Percentiles rank a stretch among this genome's conserved stretches.
These are phyloP conservation scores for Zaprionus kolodkinae DNA, from an alignment of 1,140 invertebrate species.

Conservation along the genomic window DNA sequence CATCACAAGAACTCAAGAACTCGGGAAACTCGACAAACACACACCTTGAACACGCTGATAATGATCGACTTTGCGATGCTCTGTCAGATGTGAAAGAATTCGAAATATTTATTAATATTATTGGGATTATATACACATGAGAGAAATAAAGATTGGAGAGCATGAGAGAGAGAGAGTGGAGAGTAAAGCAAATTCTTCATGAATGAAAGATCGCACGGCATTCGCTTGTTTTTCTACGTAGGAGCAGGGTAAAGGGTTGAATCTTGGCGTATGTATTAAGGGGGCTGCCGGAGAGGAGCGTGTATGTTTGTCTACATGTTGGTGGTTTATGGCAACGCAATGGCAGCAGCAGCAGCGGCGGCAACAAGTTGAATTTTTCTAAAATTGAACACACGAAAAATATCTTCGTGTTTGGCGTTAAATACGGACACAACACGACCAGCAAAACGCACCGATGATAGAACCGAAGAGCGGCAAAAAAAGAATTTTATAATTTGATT, in stretches of 20 bases:
- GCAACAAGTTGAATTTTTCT: slow-evolving; percentile 82
- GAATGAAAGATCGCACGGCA: slow-evolving; percentile 58
- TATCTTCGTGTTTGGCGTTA: slow-evolving; percentile 82
- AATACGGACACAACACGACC: slow-evolving; percentile 64
- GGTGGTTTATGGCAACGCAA: slow-evolving; percentile 57
- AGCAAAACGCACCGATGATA: slow-evolving; percentile 5
- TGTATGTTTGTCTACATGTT: background rate
- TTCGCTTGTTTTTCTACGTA: slow-evolving; percentile 28
- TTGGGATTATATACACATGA: background rate
- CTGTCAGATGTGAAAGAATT: background rate
- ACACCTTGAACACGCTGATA: slow-evolving; percentile 48
- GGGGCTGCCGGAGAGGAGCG: background rate
- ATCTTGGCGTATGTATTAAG: slow-evolving; percentile 23
- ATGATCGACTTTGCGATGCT: slow-evolving; percentile 24
- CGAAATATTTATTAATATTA: background rate
- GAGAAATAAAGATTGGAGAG: background rate
- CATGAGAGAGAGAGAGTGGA: background rate
- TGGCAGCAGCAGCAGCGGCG: slow-evolving; percentile 56
- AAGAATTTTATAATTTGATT: slow-evolving; percentile 76
- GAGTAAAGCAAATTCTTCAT: slow-evolving; percentile 35
- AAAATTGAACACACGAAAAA: slow-evolving; percentile 81
- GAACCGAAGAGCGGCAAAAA: slow-evolving; percentile 54
- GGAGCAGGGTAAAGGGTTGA: background rate
- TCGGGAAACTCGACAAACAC: slow-evolving; percentile 38
- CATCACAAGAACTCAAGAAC: slow-evolving; percentile 32